A percentile compares a stretch with the other conserved stretches of the same genome.
Conservation (phyloP, 2,797 vertebrate genomes). For the Cygnus olor region DNA sequence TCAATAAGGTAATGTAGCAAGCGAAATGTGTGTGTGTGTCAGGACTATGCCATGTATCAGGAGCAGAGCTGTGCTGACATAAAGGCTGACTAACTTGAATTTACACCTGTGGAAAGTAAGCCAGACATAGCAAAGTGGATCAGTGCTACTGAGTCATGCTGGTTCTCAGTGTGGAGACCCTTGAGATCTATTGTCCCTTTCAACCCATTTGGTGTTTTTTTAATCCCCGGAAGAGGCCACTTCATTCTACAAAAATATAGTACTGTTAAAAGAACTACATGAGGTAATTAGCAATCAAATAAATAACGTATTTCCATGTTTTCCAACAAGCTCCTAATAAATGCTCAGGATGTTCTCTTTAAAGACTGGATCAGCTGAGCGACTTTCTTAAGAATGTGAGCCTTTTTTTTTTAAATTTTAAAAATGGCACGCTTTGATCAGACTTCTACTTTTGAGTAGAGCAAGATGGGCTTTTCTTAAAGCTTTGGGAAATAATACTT, state of each 20-base stretch:
- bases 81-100: background rate
- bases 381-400: background rate
- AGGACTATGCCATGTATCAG: background rate
- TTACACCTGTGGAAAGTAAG: background rate
- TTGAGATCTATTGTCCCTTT: background rate
- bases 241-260: background rate
- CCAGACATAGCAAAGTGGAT: background rate
- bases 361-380: background rate
- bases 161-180: background rate
- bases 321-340: background rate
- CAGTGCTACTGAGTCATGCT: fast-evolving
- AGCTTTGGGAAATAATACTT: background rate
- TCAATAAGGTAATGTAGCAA: slow-evolving; percentile 88
- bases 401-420: too few species aligned
- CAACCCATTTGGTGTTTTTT: background rate
- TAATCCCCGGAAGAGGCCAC: background rate
- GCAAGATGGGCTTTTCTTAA: background rate
- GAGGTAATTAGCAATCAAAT: background rate
- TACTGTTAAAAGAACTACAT: background rate
- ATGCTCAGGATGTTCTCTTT: background rate
- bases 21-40: background rate
- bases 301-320: background rate
- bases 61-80: background rate
- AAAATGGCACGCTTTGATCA: background rate
- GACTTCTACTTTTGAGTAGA: background rate